Evolutionary conservation across 2,113 vertebrate species (phyloP), one percentile per base, ranked within the genome.

Genomic region (Gopherus flavomarginatus): DNA sequence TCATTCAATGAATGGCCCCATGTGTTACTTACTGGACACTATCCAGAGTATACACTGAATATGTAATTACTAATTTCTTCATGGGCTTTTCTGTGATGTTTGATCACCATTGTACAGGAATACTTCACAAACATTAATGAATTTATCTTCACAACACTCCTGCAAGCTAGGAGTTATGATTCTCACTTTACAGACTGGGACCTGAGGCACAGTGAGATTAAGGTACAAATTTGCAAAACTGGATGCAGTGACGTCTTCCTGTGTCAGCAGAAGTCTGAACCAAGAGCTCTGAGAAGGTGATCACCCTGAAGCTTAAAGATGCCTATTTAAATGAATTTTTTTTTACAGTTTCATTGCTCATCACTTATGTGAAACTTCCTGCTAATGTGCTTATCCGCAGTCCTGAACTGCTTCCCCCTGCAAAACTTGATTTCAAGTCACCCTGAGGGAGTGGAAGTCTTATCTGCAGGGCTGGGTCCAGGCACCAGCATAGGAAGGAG

Each of bases 331-430:
- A 38, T 72, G 16, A 72, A n/a, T 5, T n/a, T 72, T n/a, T n/a
- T n/a, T 21, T 9, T 9, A 17, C 29, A 38, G n/a, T 62, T 62
- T 72, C 35, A 38, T 19, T 21, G n/a, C 8, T n/a, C 35, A 72
- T 38, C 27, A 21, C 9, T 38, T 21, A 38, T 72, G 35, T n/a
- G n/a, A 72, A 72, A 38, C 35, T 38, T 38, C 31, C 65, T 19
- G n/a, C 65, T 72, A 38, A 38, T 3, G 9, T 38, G 19, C n/a
- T 72, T 72, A 72, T 72, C 29, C 29, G 31, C 29, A 62, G 57
- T 31, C 12, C 27, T 62, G 57, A 62, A 2, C 10, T 1, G 1
- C 11, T 0, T 4, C 11, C 1, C 2, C 0, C 5, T 78, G 42
- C 1, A 2, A 88, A 82, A 88, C 7, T 2, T 1, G 49, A 13